Conservation (phyloP, 2,888 invertebrate species). For the Ecdyonurus torrentis region DNA sequence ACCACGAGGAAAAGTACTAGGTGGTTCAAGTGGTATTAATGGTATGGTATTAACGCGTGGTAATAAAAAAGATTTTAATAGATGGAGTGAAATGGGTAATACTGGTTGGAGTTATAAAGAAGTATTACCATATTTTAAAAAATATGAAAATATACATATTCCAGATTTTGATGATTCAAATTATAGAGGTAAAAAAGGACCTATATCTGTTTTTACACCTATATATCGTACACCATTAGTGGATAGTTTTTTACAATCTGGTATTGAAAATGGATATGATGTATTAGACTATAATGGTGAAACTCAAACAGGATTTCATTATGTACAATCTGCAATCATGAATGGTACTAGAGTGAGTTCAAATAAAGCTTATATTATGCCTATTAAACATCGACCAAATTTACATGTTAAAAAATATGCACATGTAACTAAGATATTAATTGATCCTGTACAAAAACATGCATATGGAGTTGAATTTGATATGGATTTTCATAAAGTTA, state of each 20-base stretch:
- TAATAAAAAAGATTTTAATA: slow-evolving; percentile 12
- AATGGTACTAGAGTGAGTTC: slow-evolving; percentile 35
- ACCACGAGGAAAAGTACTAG: slow-evolving; percentile 36
- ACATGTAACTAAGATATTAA: slow-evolving; percentile 43
- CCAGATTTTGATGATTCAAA: slow-evolving; percentile 14
- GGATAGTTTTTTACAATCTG: slow-evolving; percentile 19
- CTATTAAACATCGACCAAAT: slow-evolving; percentile 20
- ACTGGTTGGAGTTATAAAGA: slow-evolving; percentile 29
- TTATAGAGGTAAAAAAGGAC: slow-evolving; percentile 13
- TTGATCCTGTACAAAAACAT: slow-evolving; percentile 39
- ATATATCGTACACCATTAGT: slow-evolving; percentile 18
- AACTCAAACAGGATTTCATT: slow-evolving; percentile 24
- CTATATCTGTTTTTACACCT: slow-evolving; percentile 18
- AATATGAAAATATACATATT: slow-evolving; percentile 42
- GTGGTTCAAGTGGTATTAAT: slow-evolving; percentile 28
- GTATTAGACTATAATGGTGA: slow-evolving; percentile 22
- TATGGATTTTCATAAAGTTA: slow-evolving; percentile 27
- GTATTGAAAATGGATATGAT: slow-evolving; percentile 18
- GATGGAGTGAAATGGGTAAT: slow-evolving; percentile 12
- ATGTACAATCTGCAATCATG: slow-evolving; percentile 35
- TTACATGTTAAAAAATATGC: slow-evolving; percentile 30
- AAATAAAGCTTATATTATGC: slow-evolving; percentile 39
- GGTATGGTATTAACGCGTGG: slow-evolving; percentile 27
- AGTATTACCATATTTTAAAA: slow-evolving; percentile 50
- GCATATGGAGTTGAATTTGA: slow-evolving; percentile 52